Base-by-base conservation (phyloP, 2,888 invertebrate species). In the Amblyteles armatorius region DNA sequence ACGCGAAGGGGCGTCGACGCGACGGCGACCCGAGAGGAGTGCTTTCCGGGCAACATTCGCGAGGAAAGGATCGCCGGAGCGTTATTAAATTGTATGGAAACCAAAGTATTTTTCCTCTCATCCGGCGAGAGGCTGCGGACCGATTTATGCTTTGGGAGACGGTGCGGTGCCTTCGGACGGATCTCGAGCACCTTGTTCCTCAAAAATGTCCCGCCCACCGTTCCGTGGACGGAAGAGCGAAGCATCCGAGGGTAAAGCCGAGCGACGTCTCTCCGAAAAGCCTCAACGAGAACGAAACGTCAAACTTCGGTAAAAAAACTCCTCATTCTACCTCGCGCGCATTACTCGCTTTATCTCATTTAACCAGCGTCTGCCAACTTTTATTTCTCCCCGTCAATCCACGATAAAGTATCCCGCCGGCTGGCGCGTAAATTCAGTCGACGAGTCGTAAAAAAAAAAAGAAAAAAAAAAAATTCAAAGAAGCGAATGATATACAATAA, bases 51-150 rank as follows among this genome's bases (percentile, higher is more conserved):
- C 0, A 9, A 19, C 19, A 55, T 55, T 55, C 55, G 7, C 55
- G 19, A 2, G 22, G 9, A 9, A 19, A 55, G 55, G 9, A 55
- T 55, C 44, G 63, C 60, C 50, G 57, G 80, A 87, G 84, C 73
- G 80, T 88, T 87, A 88, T 88, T 88, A 89, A 89, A 89, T 88
- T 87, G 87, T 60, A 85, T 82, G 88, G 87, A 88, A 89, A 88
- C 87, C 84, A 83, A 87, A 86, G 86, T 84, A 85, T 84, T 26
- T 40, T 57, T 19, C 9, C 50, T 77, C 19, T 36, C 48, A 67
- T 48, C 65, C 33, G 40, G 4, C 63, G 16, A 33, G 26, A n/a
- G 33, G 29, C 16, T 22, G 67, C 22, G 22, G 26, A n/a, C 60
- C 88, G 85, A 89, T 88, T 89, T 87, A 89, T 88, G 85, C 78